These are phyloP conservation scores for Cottoperca gobio DNA, from an alignment of 2,797 vertebrate genomes.

Conservation along the genomic window DNA sequence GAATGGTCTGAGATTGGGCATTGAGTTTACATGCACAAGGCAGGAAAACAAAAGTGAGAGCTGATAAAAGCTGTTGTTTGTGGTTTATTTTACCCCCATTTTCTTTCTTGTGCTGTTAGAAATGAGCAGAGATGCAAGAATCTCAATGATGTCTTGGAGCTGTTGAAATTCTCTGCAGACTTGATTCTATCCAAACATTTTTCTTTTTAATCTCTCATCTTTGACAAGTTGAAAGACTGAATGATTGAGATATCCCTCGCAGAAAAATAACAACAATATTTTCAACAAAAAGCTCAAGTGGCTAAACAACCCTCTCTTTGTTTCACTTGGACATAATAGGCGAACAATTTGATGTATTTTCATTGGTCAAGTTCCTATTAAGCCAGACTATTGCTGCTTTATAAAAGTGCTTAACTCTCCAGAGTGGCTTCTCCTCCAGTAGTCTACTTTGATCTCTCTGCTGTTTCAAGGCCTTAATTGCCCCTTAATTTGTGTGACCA, in stretches of 20 bases:
- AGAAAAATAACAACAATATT: constrained; percentile 17
- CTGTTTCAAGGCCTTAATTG: constrained; percentile 79
- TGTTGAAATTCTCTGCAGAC: constrained; percentile 46
- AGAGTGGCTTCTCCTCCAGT: constrained; percentile 58
- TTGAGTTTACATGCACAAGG: constrained; percentile 52
- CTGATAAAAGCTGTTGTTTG: constrained; percentile 68
- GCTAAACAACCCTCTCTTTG: constrained; percentile 43
- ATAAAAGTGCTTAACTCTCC: constrained; percentile 63
- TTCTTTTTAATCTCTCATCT: constrained; percentile 43
- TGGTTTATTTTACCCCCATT: constrained; percentile 19
- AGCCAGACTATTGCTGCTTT: constrained; percentile 54
- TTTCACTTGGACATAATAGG: constrained; percentile 42
- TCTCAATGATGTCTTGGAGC: constrained; percentile 55
- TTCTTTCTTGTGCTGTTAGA: constrained; percentile 59
- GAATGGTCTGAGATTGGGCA: constrained; percentile 70
- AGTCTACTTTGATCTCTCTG: constrained; percentile 75
- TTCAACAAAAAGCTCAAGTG: neutral
- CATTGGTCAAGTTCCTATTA: constrained; percentile 58
- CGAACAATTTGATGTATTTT: constrained; percentile 52
- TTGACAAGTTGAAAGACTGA: constrained; percentile 53
- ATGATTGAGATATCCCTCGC: neutral
- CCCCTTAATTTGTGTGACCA: constrained; percentile 83
- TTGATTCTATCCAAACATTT: constrained; percentile 47
- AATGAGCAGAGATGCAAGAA: constrained; percentile 63
- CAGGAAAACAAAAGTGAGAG: constrained; percentile 60